Evolutionary conservation across 53 echinoderm and acorn worm species (phyloP), one percentile per base, ranked within the genome.

Genomic region (Echinometra lucunter): DNA sequence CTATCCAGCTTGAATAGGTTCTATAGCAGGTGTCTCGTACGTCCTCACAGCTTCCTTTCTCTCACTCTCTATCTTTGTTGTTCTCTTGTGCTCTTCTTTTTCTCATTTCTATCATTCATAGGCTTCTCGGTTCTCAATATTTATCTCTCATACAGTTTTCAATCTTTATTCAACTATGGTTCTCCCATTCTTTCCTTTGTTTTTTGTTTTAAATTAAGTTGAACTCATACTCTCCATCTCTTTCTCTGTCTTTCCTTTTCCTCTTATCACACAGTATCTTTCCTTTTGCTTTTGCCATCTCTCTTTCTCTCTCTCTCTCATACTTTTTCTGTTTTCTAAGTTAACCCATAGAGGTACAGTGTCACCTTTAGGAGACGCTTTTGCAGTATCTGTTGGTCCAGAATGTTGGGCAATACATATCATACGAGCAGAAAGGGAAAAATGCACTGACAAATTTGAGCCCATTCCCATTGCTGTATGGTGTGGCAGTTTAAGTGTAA

Each of bases 21-120:
- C 66, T 12, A 45, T 45, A 42, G 91, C 91, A 91, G 91, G 91
- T 91, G 91, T 66, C 66, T 44, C 63, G 2, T 25, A 85, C 49
- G 12, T 47, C 85, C 28, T 27, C 85, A 85, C 49, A 85, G 25
- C 85, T 30, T 49, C 47, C 85, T 49, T 85, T 85, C 85, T 85
- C 85, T 30, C 67, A 45, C 44, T 37, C 42, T 44, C 47, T 45
- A 44, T 37, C 58, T 89, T 58, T 89, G 89, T 66, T 67, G 66
- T 42, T 60, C 91, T 91, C 27, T 91, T 6, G 21, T 42, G 40
- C 42, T 91, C 30, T 11, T 28, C 21, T 25, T 66, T 66, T 44
- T 91, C 37, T 45, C 8, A 56, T 56, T 56, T 56, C n/a, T n/a
- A n/a, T n/a, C n/a, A n/a, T n/a, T n/a, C n/a, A n/a, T n/a, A n/a